Evolutionary conservation across 2,797 vertebrate species (phyloP), one percentile per base, ranked within the genome.

Genomic region (Hippocampus kuda): DNA sequence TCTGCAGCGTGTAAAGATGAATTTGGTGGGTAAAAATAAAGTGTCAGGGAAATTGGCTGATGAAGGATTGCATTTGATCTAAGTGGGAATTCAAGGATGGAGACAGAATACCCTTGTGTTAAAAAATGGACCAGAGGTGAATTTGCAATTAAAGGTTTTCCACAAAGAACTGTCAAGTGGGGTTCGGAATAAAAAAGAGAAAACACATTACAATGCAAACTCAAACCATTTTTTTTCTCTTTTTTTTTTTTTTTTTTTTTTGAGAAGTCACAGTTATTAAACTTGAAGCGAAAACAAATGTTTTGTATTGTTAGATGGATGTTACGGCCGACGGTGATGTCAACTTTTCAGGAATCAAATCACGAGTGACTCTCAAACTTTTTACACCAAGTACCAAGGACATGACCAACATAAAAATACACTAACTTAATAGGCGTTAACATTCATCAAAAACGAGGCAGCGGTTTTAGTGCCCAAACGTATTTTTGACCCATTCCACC

Each of bases 11-110:
- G 87, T 88, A 88, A 84, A 88, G 87, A 84, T 87, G 84, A 85
- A 89, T 87, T 88, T 81, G 71, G 81, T 62, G 83, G 83, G 86
- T 87, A 86, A 88, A 87, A 88, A 85, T 78, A 79, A 83, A 81
- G 85, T 88, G 87, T 88, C 88, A 86, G 83, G 83, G 84, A 88
- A 89, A 90, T 86, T 85, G 87, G 85, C 83, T 77, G 79, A 87
- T 88, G 87, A 90, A 88, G 86, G 87, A 90, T 89, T 88, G 86
- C 79, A 72, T 87, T 88, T 90, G 87, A 89, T 89, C 88, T 87
- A 75, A 77, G 62, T 84, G 85, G 86, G 85, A 86, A 87, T 89
- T 89, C 75, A 75, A 80, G 75, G 85, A 83, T 81, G 86, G 82
- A 86, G 80, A 83, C 79, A 81, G 83, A 89, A 88, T 85, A 83